Conservation (phyloP, 1,140 invertebrate species). For the Drosophila micromelanica region DNA sequence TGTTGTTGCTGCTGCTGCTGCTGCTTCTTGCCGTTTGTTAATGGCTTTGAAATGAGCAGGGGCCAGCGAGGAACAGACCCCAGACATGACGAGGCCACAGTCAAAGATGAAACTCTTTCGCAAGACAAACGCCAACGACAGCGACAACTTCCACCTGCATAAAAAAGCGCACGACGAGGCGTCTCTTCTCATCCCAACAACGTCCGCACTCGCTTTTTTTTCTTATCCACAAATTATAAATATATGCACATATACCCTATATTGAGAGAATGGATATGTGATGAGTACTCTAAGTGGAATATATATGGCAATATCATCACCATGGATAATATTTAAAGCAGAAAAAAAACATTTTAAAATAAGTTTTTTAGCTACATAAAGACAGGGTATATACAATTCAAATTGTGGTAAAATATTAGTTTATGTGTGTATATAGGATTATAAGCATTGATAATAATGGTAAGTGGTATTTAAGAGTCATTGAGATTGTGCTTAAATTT, state of each 20-base stretch:
- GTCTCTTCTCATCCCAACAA: constrained; percentile 27
- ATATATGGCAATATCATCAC: not conserved
- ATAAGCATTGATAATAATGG: too few relatives aligned
- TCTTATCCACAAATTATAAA: constrained; percentile 6
- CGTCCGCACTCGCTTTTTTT: constrained; percentile 28
- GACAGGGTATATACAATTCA: not conserved
- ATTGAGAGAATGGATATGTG: not conserved
- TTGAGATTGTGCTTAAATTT: too few relatives aligned
- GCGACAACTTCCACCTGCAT: constrained; percentile 75
- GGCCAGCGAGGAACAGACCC: constrained; percentile 9
- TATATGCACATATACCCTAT: constrained; percentile 18
- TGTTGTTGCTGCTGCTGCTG: constrained; percentile 7
- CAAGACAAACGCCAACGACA: constrained; percentile 63
- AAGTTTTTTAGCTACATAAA: too few relatives aligned
- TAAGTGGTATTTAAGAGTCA: too few relatives aligned
- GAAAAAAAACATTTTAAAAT: not conserved
- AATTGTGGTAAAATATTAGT: not conserved
- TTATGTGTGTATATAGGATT: not conserved
- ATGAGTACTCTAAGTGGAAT: not conserved
- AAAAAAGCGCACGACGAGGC: constrained; percentile 53
- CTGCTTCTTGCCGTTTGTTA: constrained; percentile 78
- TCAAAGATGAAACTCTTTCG: constrained; percentile 72
- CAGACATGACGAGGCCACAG: constrained; percentile 36
- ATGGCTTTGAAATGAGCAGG: constrained; percentile 73
- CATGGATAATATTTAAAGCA: not conserved